Conservation (phyloP, 2,113 vertebrate species). For the Dendropsophus ebraccatus region DNA sequence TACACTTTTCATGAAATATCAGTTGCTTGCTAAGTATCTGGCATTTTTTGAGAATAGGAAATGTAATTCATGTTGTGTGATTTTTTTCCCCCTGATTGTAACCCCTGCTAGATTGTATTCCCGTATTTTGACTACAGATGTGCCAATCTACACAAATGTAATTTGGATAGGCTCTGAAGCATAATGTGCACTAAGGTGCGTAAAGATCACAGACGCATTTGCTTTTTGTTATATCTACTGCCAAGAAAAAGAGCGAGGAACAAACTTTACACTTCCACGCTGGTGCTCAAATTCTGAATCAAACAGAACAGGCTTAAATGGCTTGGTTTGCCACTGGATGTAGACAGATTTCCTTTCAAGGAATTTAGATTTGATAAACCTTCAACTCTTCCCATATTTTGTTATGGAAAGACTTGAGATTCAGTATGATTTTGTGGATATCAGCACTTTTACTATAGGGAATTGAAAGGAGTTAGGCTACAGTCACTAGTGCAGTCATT, state of each 20-base stretch:
- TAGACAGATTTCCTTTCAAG: neutral
- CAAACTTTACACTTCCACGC: constrained; percentile 48
- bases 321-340: constrained; percentile 23
- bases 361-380: constrained; percentile 9
- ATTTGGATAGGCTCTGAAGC: constrained; percentile 45
- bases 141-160: constrained; percentile 53
- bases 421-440: neutral
- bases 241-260: constrained; percentile 45
- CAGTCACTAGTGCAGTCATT: too few species aligned
- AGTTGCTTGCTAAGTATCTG: constrained; percentile 43
- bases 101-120: constrained; percentile 42
- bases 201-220: constrained; percentile 39
- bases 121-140: constrained; percentile 33
- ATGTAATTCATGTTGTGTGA: constrained; percentile 48
- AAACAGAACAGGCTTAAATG: constrained; percentile 39
- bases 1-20: constrained; percentile 54
- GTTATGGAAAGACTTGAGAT: neutral
- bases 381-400: neutral
- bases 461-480: neutral
- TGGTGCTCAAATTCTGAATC: constrained; percentile 24
- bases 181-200: constrained; percentile 47
- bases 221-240: constrained; percentile 35
- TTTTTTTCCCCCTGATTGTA: constrained; percentile 31
- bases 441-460: neutral
- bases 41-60: constrained; percentile 47